A percentile compares a stretch with the other conserved stretches of the same genome.
These are phyloP conservation scores for Melinopterus prodromus DNA, from an alignment of 2,888 invertebrate species.

Conservation along the genomic window DNA sequence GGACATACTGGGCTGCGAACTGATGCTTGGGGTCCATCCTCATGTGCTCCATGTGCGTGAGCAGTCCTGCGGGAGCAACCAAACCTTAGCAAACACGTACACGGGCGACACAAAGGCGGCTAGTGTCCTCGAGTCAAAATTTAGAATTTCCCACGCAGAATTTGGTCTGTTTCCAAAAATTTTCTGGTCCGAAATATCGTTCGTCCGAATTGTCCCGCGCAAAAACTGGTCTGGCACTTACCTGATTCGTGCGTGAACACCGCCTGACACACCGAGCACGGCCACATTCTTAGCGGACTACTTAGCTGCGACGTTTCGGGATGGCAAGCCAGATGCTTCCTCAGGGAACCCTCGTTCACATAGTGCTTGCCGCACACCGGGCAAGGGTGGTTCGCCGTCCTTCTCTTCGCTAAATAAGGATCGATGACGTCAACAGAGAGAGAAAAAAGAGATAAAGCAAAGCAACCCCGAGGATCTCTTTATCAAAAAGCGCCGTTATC, in stretches of 20 bases:
- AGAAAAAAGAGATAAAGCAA: slow-evolving; percentile 65
- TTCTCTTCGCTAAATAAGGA: slow-evolving; percentile 90
- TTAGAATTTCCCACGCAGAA: slow-evolving; percentile 11
- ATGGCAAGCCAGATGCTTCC: slow-evolving; percentile 93
- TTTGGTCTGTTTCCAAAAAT: slow-evolving; percentile 26
- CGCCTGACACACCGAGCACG: slow-evolving; percentile 93
- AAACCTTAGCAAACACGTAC: slow-evolving; percentile 42
- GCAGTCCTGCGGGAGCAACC: slow-evolving; percentile 69
- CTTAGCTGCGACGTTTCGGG: slow-evolving; percentile 79
- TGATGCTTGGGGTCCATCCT: slow-evolving; percentile 96
- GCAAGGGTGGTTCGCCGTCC: slow-evolving; percentile 94
- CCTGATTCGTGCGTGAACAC: slow-evolving; percentile 95
- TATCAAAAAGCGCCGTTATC: slow-evolving; percentile 43
- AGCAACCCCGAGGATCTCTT: slow-evolving; percentile 50
- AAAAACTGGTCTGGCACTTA: slow-evolving; percentile 57
- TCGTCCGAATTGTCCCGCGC: slow-evolving; percentile 7
- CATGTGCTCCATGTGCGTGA: slow-evolving; percentile 97
- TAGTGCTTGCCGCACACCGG: slow-evolving; percentile 96
- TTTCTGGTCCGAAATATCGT: slow-evolving; percentile 13
- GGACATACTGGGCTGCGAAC: slow-evolving; percentile 92
- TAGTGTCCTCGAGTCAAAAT: not conserved
- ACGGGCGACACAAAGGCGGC: not conserved
- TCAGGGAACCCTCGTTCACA: slow-evolving; percentile 91
- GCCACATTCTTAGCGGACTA: slow-evolving; percentile 93
- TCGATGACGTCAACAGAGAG: slow-evolving; percentile 74